Evolutionary conservation across 2,888 invertebrate genomes (phyloP).

Genomic region (Allygus modestus): DNA sequence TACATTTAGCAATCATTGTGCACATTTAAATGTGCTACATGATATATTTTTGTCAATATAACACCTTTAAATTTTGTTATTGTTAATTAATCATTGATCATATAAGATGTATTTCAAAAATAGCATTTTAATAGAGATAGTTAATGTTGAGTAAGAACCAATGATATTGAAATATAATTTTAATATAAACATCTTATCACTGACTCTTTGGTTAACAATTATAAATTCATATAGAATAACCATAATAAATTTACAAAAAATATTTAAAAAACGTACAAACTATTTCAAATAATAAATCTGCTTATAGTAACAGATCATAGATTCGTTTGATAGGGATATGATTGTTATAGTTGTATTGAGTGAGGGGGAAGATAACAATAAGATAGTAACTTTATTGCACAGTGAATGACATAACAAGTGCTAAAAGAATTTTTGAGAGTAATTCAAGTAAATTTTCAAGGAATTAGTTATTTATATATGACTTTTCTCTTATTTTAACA

Average conservation of each 20-base stretch:
- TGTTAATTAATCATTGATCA: too few species aligned
- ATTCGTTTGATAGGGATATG: neutral
- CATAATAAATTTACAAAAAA: neutral
- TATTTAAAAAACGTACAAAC: neutral
- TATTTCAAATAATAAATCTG: neutral
- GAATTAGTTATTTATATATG: neutral
- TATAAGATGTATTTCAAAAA: too few species aligned
- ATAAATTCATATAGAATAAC: slow-evolving; percentile 3
- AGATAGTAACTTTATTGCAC: neutral
- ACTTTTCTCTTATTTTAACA: neutral
- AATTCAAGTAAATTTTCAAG: neutral
- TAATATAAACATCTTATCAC: neutral
- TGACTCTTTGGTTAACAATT: slow-evolving; percentile 8
- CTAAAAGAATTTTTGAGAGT: neutral
- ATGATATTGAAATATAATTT: slow-evolving; percentile 21
- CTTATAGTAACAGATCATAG: slow-evolving; percentile 8
- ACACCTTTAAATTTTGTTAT: too few species aligned
- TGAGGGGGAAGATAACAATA: neutral
- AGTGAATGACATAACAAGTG: slow-evolving; percentile 30
- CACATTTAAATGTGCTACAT: too few species aligned
- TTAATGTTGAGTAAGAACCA: too few species aligned
- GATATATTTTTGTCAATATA: too few species aligned
- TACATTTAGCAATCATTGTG: too few species aligned
- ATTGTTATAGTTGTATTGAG: neutral
- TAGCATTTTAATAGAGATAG: too few species aligned